A percentile compares a stretch with the other conserved stretches of the same genome.
Evolutionary conservation across 2,888 invertebrate genomes (phyloP).

Genomic region (Lottia scabra): DNA sequence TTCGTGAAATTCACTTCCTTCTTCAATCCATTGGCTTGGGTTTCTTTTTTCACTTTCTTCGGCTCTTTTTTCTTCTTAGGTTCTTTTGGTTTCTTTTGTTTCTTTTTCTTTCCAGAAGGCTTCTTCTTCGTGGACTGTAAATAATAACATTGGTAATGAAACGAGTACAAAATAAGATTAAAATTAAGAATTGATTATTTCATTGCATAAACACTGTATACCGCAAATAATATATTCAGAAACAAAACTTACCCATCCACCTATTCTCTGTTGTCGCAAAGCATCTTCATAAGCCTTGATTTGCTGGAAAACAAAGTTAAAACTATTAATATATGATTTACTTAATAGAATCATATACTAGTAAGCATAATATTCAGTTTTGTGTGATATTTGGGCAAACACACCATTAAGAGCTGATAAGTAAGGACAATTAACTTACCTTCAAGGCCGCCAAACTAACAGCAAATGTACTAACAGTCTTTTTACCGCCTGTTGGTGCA

Average conservation of each 20-base stretch:
- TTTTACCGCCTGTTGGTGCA: constrained; percentile 42
- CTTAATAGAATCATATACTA: too few species aligned
- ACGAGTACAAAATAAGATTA: too few species aligned
- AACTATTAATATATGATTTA: too few species aligned
- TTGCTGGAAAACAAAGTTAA: constrained; percentile 45
- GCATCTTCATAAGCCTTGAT: constrained; percentile 62
- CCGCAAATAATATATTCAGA: too few species aligned
- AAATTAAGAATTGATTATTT: too few species aligned
- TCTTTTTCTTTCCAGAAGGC: constrained; percentile 19
- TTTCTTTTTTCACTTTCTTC: constrained; percentile 32
- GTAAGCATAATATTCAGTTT: too few species aligned
- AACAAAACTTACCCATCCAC: constrained; percentile 54
- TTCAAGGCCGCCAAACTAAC: constrained; percentile 55
- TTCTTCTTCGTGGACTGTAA: too few species aligned
- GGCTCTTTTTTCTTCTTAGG: constrained; percentile 20
- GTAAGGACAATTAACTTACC: constrained; percentile 29
- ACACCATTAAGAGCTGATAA: not conserved
- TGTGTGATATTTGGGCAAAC: too few species aligned
- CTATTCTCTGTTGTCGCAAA: constrained; percentile 53
- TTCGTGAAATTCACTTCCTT: constrained; percentile 51
- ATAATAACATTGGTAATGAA: too few species aligned
- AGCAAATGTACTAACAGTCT: constrained; percentile 43
- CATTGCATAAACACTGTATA: too few species aligned
- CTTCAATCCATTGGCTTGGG: constrained; percentile 33
- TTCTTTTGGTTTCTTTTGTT: constrained; percentile 32